phyloP scores from a whole-genome alignment of 2,888 invertebrate genomes.

The Cactoblastis cactorum region DNA sequence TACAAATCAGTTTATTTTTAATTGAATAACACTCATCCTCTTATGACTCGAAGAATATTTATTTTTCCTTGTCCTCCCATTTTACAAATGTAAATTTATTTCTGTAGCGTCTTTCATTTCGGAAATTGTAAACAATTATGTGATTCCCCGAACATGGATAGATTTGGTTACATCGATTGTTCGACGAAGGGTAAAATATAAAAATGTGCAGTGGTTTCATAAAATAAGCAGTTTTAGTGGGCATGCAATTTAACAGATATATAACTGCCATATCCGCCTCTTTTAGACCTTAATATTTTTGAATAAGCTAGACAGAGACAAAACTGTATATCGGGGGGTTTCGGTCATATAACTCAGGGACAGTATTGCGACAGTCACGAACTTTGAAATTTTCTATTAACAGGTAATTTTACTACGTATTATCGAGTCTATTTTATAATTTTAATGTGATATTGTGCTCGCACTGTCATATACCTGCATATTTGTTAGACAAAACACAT shows the following conservation, averaged over 20 bases:
- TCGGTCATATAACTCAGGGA: slow-evolving; percentile 53
- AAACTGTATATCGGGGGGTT: slow-evolving; percentile 32
- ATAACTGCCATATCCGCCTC: slow-evolving; percentile 34
- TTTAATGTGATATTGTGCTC: slow-evolving; percentile 48
- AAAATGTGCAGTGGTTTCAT: slow-evolving; percentile 41
- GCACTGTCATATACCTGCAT: slow-evolving; percentile 37
- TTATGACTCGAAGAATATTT: slow-evolving; percentile 38
- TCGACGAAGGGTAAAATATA: slow-evolving; percentile 19
- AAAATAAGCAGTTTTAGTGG: slow-evolving; percentile 57
- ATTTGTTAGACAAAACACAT: slow-evolving; percentile 31
- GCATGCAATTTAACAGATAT: slow-evolving; percentile 48
- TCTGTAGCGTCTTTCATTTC: slow-evolving; percentile 29
- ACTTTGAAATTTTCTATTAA: slow-evolving; percentile 67
- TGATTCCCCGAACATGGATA: slow-evolving; percentile 28
- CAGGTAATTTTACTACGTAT: slow-evolving; percentile 60
- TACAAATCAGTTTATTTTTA: slow-evolving; percentile 34
- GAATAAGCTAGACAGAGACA: slow-evolving; percentile 43
- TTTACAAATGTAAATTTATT: slow-evolving; percentile 42
- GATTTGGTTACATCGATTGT: slow-evolving; percentile 28
- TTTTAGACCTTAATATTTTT: slow-evolving; percentile 29
- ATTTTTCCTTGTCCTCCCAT: slow-evolving; percentile 38
- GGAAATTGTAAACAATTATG: slow-evolving; percentile 35
- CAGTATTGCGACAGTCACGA: slow-evolving; percentile 55
- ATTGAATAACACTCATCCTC: slow-evolving; percentile 25
- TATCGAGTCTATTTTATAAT: slow-evolving; percentile 46